phyloP scores from a whole-genome alignment of 1,140 invertebrate genomes.

The Coelopa frigida region DNA sequence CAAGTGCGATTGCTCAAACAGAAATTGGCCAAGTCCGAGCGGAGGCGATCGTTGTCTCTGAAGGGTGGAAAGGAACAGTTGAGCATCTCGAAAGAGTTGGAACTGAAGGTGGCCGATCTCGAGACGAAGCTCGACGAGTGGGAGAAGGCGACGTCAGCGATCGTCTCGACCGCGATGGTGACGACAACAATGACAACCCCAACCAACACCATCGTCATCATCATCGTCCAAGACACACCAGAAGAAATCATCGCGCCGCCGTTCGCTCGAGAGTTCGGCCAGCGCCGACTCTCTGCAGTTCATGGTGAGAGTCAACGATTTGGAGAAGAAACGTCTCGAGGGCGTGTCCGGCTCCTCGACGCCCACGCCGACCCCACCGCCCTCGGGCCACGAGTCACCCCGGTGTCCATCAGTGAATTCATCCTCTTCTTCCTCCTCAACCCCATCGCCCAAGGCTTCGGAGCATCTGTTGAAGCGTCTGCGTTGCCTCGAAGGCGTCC shows the following conservation, averaged over 20 bases:
- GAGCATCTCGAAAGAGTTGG: constrained; percentile 70
- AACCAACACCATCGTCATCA: too few species aligned
- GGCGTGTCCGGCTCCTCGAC: constrained; percentile 15
- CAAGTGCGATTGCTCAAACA: constrained; percentile 70
- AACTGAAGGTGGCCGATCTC: constrained; percentile 71
- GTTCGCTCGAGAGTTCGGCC: constrained; percentile 59
- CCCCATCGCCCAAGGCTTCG: constrained; percentile 17
- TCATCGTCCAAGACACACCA: too few species aligned
- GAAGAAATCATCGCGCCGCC: constrained; percentile 22
- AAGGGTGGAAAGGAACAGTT: constrained; percentile 75
- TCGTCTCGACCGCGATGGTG: too few species aligned
- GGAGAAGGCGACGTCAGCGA: constrained; percentile 43
- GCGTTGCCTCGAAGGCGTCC: constrained; percentile 52
- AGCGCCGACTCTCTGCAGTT: constrained; percentile 73
- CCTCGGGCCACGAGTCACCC: constrained; percentile 17
- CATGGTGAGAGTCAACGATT: constrained; percentile 61
- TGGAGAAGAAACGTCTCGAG: constrained; percentile 52
- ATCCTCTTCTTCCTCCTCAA: constrained; percentile 4
- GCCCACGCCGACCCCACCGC: constrained; percentile 12
- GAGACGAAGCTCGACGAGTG: constrained; percentile 67
- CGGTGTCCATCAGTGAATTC: constrained; percentile 8
- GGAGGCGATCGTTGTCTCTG: constrained; percentile 69
- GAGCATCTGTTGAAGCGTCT: constrained; percentile 50
- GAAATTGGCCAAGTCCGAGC: constrained; percentile 71
- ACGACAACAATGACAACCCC: too few species aligned